Conservation (phyloP, 2,113 vertebrate species). For the Fulica atra region DNA sequence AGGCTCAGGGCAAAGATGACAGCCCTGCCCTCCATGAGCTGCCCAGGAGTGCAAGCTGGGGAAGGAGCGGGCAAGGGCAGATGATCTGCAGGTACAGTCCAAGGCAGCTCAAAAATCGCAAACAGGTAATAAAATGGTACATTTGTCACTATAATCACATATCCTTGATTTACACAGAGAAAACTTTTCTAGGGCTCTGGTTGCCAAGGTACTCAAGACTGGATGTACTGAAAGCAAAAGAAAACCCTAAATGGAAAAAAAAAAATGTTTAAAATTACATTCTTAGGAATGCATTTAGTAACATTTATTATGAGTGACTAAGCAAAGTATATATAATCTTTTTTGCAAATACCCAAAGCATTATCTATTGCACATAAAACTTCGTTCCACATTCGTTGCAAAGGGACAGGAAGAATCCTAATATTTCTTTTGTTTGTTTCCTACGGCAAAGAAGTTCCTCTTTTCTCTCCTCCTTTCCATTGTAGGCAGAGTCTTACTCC, state of each 20-base stretch:
- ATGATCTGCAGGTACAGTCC: not conserved
- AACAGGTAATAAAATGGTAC: not conserved
- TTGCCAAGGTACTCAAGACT: not conserved
- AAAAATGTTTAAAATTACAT: not conserved
- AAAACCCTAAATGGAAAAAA: not conserved
- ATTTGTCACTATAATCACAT: not conserved
- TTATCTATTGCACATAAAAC: not conserved
- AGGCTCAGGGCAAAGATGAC: not conserved
- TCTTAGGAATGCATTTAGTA: not conserved
- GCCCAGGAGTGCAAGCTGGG: not conserved
- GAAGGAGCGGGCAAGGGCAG: not conserved
- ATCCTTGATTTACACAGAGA: not conserved
- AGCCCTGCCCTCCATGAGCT: not conserved
- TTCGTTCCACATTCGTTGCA: not conserved
- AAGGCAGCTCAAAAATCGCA: not conserved
- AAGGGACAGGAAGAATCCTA: not conserved
- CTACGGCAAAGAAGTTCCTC: not conserved
- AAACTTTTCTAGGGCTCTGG: not conserved
- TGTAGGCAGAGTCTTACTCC: not conserved
- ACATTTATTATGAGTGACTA: not conserved
- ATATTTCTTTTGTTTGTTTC: not conserved
- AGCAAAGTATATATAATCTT: not conserved
- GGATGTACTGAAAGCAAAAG: not conserved
- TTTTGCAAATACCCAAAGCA: not conserved
- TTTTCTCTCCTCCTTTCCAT: not conserved